A percentile compares a stretch with the other conserved stretches of the same genome.
These are phyloP conservation scores for Callimorpha dominula DNA, from an alignment of 2,888 invertebrate genomes.

Conservation along the genomic window DNA sequence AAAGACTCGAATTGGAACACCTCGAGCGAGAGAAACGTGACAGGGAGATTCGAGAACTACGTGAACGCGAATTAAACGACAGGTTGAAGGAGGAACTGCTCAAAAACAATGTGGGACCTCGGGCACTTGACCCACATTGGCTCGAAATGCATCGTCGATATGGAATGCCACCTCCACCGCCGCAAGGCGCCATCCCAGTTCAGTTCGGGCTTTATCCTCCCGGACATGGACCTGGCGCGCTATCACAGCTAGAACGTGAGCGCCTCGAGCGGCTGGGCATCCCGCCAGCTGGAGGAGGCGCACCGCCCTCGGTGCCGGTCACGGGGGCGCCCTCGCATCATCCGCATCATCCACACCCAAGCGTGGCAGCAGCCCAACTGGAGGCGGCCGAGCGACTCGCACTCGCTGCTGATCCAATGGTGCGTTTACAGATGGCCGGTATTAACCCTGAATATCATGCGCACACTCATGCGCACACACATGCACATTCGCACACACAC, in stretches of 20 bases:
- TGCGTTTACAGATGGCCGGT: conserved; percentile 97
- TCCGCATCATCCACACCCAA: conserved; percentile 85
- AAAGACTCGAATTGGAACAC: conserved; percentile 88
- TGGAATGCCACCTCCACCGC: conserved; percentile 88
- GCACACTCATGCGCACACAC: conserved; percentile 96
- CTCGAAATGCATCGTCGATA: conserved; percentile 95
- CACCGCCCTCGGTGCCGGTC: conserved; percentile 79
- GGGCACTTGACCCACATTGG: conserved; percentile 93
- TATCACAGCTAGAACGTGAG: conserved; percentile 95
- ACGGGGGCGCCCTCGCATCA: conserved; percentile 86
- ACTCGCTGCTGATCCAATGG: conserved; percentile 96
- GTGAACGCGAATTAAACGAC: conserved; percentile 93
- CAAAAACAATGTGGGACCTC: conserved; percentile 90
- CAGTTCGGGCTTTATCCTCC: conserved; percentile 92
- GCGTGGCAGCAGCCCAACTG: conserved; percentile 87
- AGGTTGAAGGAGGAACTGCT: conserved; percentile 95
- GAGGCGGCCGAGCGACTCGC: conserved; percentile 93
- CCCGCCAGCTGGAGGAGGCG: conserved; percentile 87
- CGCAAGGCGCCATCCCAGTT: conserved; percentile 89
- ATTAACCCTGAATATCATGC: conserved; percentile 96
- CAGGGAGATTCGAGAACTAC: conserved; percentile 91
- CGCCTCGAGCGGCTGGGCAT: conserved; percentile 94
- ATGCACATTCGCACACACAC: conserved; percentile 96
- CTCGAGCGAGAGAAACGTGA: conserved; percentile 91
- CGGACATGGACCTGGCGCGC: conserved; percentile 88